Evolutionary conservation across 2,797 vertebrate species (phyloP).

Genomic region (Sebastiscus tertius): DNA sequence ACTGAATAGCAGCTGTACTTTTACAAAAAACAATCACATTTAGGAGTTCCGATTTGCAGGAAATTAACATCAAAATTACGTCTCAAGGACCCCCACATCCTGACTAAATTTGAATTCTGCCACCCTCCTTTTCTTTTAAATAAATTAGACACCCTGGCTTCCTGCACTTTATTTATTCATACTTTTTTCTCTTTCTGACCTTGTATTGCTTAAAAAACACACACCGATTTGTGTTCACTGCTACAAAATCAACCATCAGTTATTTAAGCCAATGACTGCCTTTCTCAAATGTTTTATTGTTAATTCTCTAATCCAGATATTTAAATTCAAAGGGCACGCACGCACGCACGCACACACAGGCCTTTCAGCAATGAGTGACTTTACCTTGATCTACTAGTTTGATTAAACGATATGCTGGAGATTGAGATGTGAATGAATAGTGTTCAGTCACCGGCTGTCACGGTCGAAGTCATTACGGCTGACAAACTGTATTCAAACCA

Average conservation of each 20-base stretch:
- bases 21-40: constrained; percentile 38
- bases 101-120: constrained; percentile 39
- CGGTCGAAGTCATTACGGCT: constrained; percentile 52
- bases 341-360: background rate
- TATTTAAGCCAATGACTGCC: background rate
- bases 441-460: constrained; percentile 42
- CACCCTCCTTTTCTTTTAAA: constrained; percentile 57
- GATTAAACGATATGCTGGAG: constrained; percentile 54
- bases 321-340: background rate
- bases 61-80: constrained; percentile 59
- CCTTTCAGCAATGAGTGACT: constrained; percentile 31
- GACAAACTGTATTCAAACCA: constrained; percentile 40
- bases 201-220: constrained; percentile 29
- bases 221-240: constrained; percentile 12
- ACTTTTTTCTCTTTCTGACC: constrained; percentile 23
- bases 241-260: background rate
- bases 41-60: constrained; percentile 13
- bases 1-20: background rate
- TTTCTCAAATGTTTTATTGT: background rate
- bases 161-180: constrained; percentile 59
- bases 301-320: background rate
- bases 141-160: constrained; percentile 49
- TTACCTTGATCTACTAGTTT: constrained; percentile 63
- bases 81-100: constrained; percentile 33
- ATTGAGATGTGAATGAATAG: constrained; percentile 59